phyloP scores from a whole-genome alignment of 2,113 vertebrate species.

The Leucopsar rothschildi region DNA sequence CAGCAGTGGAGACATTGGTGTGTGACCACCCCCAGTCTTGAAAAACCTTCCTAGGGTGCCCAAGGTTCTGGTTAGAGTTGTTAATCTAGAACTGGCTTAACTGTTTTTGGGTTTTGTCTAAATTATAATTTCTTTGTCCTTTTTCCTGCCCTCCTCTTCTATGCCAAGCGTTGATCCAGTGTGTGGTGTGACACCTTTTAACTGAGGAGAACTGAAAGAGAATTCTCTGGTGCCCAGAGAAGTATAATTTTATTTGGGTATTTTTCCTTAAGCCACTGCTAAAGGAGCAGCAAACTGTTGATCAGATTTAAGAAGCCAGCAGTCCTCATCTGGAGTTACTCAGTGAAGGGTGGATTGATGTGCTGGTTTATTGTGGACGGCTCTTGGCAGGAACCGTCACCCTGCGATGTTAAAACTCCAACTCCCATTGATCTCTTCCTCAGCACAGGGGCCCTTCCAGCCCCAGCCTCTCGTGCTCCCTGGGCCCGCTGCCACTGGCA shows the following conservation, averaged over 20 bases:
- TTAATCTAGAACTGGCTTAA: not conserved
- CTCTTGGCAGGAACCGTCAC: not conserved
- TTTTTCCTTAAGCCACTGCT: not conserved
- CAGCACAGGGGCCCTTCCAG: not conserved
- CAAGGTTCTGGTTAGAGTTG: not conserved
- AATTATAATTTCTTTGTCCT: not conserved
- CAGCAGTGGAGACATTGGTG: fast-evolving
- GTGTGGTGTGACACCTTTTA: not conserved
- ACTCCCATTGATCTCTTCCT: not conserved
- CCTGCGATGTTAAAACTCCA: not conserved
- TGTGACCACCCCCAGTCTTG: not conserved
- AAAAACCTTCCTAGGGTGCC: not conserved
- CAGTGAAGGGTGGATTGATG: not conserved
- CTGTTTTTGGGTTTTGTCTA: not conserved
- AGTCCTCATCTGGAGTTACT: not conserved
- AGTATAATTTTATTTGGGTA: not conserved
- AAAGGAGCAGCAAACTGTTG: not conserved
- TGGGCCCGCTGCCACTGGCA: not conserved
- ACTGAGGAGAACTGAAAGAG: not conserved
- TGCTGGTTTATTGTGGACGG: not conserved
- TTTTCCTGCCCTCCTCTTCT: not conserved
- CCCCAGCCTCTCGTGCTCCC: not conserved
- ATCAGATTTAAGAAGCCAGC: not conserved
- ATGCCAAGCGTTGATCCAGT: not conserved
- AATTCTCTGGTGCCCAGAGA: not conserved